Evolutionary conservation across 2,113 vertebrate genomes (phyloP).

Genomic region (Aviceda subcristata): DNA sequence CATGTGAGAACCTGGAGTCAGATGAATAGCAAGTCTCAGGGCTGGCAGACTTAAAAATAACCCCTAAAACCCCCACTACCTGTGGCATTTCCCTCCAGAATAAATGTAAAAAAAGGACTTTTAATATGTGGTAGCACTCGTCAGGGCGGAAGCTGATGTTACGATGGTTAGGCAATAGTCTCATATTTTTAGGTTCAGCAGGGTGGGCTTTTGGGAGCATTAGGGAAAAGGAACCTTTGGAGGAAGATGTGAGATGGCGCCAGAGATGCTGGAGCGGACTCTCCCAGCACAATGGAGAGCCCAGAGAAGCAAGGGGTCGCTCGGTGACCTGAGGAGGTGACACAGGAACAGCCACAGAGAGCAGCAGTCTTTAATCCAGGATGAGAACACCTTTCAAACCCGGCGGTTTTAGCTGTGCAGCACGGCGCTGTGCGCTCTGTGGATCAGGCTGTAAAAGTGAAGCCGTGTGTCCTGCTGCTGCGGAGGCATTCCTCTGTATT

Average conservation of each 20-base stretch:
- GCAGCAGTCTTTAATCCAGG: background rate
- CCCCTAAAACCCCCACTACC: no score
- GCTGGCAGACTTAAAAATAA: background rate
- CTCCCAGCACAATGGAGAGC: background rate
- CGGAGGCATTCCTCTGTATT: accelerated
- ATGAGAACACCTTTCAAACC: background rate
- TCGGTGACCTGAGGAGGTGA: background rate
- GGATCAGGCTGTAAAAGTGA: background rate
- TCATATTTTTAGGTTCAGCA: background rate
- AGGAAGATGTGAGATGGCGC: background rate
- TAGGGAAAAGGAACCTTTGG: background rate
- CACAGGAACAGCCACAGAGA: background rate
- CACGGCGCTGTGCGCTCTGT: background rate
- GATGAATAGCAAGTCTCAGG: background rate
- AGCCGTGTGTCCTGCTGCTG: background rate
- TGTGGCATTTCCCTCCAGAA: no score
- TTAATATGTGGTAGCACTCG: background rate
- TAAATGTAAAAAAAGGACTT: background rate
- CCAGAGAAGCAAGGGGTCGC: background rate
- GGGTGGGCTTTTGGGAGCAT: background rate
- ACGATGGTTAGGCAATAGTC: no score
- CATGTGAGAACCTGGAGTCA: background rate
- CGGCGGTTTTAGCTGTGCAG: background rate
- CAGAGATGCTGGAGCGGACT: background rate
- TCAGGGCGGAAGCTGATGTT: background rate